A percentile compares a stretch with the other conserved stretches of the same genome.
Conservation (phyloP, 2,113 vertebrate genomes). For the Antennarius striatus region DNA sequence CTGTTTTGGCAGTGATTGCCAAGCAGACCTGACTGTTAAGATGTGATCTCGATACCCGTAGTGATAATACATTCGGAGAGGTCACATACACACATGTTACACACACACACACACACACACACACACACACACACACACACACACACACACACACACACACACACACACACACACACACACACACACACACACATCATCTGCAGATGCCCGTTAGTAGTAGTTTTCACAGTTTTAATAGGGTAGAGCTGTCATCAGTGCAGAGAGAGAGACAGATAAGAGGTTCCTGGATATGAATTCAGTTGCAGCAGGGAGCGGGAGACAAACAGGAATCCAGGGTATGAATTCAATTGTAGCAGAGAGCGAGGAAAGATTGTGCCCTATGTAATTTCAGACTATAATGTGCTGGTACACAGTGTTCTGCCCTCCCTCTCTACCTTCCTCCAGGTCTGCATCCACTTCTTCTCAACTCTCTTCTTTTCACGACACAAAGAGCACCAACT, state of each 20-base stretch:
- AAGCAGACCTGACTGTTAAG: slow-evolving; percentile 29
- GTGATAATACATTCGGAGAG: slow-evolving; percentile 68
- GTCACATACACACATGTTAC: slow-evolving; percentile 19
- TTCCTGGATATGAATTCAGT: slow-evolving; percentile 25
- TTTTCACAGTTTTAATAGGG: slow-evolving; percentile 60
- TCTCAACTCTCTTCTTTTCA: slow-evolving; percentile 46
- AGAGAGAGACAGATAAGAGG: not conserved
- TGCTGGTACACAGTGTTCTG: slow-evolving; percentile 52
- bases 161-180: slow-evolving; percentile 18
- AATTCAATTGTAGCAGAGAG: slow-evolving; percentile 41
- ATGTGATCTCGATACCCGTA: slow-evolving; percentile 61
- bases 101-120: slow-evolving; percentile 17
- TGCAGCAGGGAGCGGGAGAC: not conserved
- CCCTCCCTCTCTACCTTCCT: slow-evolving; percentile 24
- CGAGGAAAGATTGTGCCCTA: slow-evolving; percentile 33
- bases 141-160: slow-evolving; percentile 21
- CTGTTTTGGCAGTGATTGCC: slow-evolving; percentile 22
- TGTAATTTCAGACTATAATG: slow-evolving; percentile 61
- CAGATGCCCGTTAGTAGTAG: slow-evolving; percentile 29
- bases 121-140: not conserved
- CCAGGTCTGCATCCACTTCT: slow-evolving; percentile 33
- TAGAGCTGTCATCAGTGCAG: slow-evolving; percentile 50
- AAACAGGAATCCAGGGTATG: slow-evolving; percentile 18
- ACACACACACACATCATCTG: slow-evolving; percentile 18
- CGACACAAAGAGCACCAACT: slow-evolving; percentile 21